A percentile compares a stretch with the other conserved stretches of the same genome.
These are phyloP conservation scores for Microctenopoma steveboyesi DNA, from an alignment of 2,797 vertebrate species.

Conservation along the genomic window DNA sequence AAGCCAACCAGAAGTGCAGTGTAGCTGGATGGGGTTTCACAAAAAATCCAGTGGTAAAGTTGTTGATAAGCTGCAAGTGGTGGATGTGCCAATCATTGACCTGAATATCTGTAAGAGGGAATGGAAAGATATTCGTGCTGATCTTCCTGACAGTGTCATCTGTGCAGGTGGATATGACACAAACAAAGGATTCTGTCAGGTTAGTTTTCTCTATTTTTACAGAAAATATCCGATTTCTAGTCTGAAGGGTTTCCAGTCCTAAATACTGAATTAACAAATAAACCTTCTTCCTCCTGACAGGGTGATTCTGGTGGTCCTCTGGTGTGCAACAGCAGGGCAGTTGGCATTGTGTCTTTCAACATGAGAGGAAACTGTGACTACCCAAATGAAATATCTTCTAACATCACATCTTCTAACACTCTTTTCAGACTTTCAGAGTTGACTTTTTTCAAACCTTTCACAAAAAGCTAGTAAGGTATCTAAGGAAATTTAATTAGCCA, in stretches of 20 bases:
- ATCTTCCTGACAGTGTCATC: slow-evolving; percentile 49
- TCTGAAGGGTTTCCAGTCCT: neutral
- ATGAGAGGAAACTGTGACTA: neutral
- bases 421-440: too few species aligned
- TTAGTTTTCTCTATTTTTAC: neutral
- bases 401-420: too few species aligned
- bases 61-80: slow-evolving; percentile 27
- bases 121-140: accelerated
- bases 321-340: slow-evolving; percentile 54
- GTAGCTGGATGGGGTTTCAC: slow-evolving; percentile 60
- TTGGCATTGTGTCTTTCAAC: slow-evolving; percentile 74
- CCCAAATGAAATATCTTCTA: slow-evolving; percentile 16
- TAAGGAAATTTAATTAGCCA: too few species aligned
- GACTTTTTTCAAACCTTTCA: too few species aligned
- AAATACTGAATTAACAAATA: neutral
- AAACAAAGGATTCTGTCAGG: slow-evolving; percentile 61
- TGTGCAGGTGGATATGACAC: slow-evolving; percentile 66
- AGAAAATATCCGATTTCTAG: neutral
- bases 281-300: slow-evolving; percentile 41
- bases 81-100: slow-evolving; percentile 39
- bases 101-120: neutral
- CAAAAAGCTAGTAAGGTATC: too few species aligned
- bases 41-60: accelerated
- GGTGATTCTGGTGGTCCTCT: slow-evolving; percentile 77
- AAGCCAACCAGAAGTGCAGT: slow-evolving; percentile 24